Percentiles rank a stretch among this genome's conserved stretches.
Conservation (phyloP, 2,888 invertebrate genomes). For the Steromphala cineraria region DNA sequence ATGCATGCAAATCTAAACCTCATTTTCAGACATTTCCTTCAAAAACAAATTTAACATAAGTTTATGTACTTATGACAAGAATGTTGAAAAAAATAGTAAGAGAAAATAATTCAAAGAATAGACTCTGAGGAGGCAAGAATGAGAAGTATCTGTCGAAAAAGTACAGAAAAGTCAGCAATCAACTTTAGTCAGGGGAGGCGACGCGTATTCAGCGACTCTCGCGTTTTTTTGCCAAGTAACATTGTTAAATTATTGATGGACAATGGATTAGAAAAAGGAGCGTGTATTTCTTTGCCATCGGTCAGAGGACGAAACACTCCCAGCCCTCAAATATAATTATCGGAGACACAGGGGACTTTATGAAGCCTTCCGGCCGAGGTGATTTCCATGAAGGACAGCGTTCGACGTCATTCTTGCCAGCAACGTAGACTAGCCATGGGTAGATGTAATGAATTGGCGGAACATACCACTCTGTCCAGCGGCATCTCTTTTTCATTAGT, state of each 20-base stretch:
- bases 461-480: neutral
- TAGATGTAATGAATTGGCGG: conserved; percentile 10
- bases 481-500: neutral
- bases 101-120: too few species aligned
- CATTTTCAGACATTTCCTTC: too few species aligned
- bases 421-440: neutral
- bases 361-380: neutral
- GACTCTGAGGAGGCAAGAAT: too few species aligned
- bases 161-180: too few species aligned
- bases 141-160: too few species aligned
- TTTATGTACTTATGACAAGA: too few species aligned
- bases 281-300: neutral
- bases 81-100: too few species aligned
- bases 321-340: conserved; percentile 7
- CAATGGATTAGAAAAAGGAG: conserved; percentile 12
- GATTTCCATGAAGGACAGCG: too few species aligned
- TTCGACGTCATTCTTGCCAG: neutral
- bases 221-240: neutral
- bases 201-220: neutral
- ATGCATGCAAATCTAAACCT: too few species aligned
- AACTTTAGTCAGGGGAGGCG: neutral
- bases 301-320: neutral
- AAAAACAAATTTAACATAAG: too few species aligned
- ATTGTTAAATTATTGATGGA: conserved; percentile 16
- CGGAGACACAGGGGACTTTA: neutral